phyloP scores from a whole-genome alignment of 2,113 vertebrate species.

The Chamaea fasciata region DNA sequence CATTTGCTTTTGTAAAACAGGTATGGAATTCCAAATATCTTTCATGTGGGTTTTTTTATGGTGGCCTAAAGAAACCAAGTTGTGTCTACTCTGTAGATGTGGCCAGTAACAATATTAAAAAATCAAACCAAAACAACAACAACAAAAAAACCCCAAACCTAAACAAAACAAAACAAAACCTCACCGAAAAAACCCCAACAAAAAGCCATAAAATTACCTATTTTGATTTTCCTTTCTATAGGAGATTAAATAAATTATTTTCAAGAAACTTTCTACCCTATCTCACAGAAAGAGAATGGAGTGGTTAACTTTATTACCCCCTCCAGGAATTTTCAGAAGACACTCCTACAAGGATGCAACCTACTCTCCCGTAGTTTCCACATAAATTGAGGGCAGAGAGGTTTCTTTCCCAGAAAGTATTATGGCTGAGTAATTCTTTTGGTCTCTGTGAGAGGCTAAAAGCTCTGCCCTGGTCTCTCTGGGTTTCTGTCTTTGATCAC shows the following conservation, averaged over 20 bases:
- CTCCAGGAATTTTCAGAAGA: not conserved
- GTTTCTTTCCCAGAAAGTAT: not conserved
- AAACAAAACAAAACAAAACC: no score
- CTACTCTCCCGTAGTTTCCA: not conserved
- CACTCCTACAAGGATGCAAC: not conserved
- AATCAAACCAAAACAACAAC: no score
- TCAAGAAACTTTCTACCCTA: not conserved
- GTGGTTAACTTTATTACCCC: not conserved
- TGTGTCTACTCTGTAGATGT: not conserved
- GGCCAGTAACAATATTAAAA: not conserved
- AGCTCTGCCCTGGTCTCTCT: not conserved
- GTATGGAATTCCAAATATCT: not conserved
- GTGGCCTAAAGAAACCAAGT: not conserved
- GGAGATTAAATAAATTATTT: not conserved
- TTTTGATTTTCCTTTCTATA: not conserved
- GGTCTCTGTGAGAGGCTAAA: not conserved
- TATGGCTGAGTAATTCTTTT: not conserved
- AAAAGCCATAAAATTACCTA: not conserved
- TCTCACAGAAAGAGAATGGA: not conserved
- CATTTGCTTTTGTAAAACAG: not conserved
- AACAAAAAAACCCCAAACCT: no score
- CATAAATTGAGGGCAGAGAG: not conserved
- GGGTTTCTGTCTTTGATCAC: not conserved
- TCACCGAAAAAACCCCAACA: no score
- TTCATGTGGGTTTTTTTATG: not conserved